Conservation (phyloP, 92 coral and sea anemone genomes). For the Porites evermanni region DNA sequence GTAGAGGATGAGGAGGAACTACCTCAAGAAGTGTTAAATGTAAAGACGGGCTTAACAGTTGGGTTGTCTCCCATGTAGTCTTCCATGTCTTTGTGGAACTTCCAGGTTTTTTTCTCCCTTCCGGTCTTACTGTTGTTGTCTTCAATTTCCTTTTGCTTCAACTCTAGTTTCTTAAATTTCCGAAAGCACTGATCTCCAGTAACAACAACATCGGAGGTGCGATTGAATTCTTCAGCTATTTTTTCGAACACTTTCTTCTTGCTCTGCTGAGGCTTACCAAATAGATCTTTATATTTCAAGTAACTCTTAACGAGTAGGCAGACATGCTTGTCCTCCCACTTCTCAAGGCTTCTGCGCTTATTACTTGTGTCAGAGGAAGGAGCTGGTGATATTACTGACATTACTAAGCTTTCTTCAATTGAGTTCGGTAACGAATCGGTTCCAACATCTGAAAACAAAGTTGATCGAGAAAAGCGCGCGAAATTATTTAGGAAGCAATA, state of each 20-base stretch:
- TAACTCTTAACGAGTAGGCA: neutral
- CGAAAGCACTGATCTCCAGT: no score
- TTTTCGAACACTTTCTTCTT: neutral
- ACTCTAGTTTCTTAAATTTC: no score
- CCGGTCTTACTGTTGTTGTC: no score
- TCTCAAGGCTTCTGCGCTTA: no score
- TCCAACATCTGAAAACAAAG: neutral
- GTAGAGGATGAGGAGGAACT: neutral
- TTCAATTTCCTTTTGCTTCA: no score
- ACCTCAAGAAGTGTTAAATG: neutral
- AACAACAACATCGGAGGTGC: no score
- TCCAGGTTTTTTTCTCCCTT: neutral
- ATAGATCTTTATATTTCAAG: neutral
- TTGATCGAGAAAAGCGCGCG: neutral
- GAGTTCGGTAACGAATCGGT: no score
- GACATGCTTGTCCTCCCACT: no score
- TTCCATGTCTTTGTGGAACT: neutral
- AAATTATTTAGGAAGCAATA: neutral
- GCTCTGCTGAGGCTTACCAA: neutral
- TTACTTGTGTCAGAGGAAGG: no score
- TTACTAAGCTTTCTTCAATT: no score
- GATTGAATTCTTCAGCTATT: neutral
- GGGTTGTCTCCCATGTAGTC: conserved; percentile 11
- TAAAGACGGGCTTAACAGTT: conserved; percentile 1
- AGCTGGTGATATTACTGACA: no score